phyloP scores from a whole-genome alignment of 2,797 vertebrate species.

The Aulostomus chinensis region DNA sequence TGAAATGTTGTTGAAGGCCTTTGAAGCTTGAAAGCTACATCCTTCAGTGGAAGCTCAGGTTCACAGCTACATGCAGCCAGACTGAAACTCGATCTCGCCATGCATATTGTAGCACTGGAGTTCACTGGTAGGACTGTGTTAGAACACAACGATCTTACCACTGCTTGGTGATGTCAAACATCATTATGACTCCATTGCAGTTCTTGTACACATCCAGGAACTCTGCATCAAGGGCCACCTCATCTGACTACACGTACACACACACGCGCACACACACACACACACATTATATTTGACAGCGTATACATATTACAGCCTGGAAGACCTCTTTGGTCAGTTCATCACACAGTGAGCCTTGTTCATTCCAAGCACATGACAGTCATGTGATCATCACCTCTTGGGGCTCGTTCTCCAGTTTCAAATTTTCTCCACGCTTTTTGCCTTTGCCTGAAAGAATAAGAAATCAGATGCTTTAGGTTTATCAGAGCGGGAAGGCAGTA shows the following conservation, averaged over 20 bases:
- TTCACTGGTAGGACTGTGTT: constrained; percentile 10
- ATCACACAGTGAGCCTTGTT: constrained; percentile 16
- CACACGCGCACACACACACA: too few relatives aligned
- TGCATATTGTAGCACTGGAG: constrained; percentile 56
- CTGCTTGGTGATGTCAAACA: constrained; percentile 99
- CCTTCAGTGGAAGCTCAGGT: not conserved
- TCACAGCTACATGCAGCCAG: constrained; percentile 10
- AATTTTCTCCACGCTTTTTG: constrained; percentile 90
- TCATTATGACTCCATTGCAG: constrained; percentile 97
- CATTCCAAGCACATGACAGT: constrained; percentile 37
- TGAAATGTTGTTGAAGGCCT: constrained; percentile 14
- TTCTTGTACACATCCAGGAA: constrained; percentile 99
- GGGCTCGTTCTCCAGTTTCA: constrained; percentile 97
- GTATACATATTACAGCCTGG: not conserved
- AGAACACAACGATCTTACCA: constrained; percentile 85
- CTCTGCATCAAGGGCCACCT: constrained; percentile 96
- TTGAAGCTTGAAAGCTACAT: constrained; percentile 19
- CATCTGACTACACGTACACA: constrained; percentile 92
- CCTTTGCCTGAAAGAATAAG: constrained; percentile 86
- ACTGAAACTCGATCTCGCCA: constrained; percentile 52
- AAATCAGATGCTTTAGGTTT: constrained; percentile 10
- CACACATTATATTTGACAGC: not conserved
- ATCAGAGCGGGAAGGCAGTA: not conserved
- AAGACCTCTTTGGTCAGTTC: not conserved
- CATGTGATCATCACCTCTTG: constrained; percentile 88